phyloP scores from a whole-genome alignment of 2,888 invertebrate genomes.

The Caenorhabditis auriculariae region DNA sequence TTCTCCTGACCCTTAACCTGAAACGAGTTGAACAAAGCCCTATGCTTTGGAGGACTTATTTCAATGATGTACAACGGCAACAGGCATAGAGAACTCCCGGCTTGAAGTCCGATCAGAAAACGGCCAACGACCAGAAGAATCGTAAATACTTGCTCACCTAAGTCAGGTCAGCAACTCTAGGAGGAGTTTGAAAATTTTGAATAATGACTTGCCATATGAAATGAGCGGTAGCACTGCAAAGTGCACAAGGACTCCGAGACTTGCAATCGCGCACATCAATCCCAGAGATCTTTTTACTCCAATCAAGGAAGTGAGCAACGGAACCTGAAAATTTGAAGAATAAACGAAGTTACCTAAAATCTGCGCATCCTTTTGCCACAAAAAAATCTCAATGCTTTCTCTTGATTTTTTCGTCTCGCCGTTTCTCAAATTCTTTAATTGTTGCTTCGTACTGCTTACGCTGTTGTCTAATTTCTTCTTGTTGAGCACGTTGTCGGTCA shows the following conservation, averaged over 20 bases:
- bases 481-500: too few relatives aligned
- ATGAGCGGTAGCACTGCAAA: conserved; percentile 34
- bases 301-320: conserved; percentile 42
- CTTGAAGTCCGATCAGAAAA: conserved; percentile 57
- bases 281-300: conserved; percentile 50
- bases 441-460: too few relatives aligned
- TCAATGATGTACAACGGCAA: conserved; percentile 60
- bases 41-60: conserved; percentile 40
- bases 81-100: conserved; percentile 53
- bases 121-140: conserved; percentile 48
- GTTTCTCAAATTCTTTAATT: too few relatives aligned
- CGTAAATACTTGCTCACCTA: conserved; percentile 35
- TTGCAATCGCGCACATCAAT: conserved; percentile 47
- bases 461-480: neutral
- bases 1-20: conserved; percentile 32
- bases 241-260: conserved; percentile 49
- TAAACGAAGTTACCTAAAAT: neutral
- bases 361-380: neutral
- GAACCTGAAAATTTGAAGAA: conserved; percentile 39
- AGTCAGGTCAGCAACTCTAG: too few relatives aligned
- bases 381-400: too few relatives aligned
- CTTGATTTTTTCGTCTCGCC: too few relatives aligned
- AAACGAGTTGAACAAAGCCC: conserved; percentile 53
- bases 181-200: neutral
- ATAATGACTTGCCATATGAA: conserved; percentile 11